Conservation (phyloP, 2,888 invertebrate genomes). For the Latheticus oryzae region DNA sequence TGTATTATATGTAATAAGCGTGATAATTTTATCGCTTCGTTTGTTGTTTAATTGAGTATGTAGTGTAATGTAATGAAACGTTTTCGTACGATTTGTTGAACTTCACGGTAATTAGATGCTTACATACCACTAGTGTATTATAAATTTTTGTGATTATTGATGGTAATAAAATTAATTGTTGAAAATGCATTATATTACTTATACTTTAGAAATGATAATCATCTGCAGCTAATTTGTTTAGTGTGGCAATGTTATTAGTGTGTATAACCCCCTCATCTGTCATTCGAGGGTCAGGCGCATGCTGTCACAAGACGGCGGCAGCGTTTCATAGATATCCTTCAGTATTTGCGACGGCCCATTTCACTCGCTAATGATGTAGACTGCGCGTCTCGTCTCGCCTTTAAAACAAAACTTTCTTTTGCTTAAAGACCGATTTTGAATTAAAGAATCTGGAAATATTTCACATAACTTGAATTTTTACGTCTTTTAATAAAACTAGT, state of each 20-base stretch:
- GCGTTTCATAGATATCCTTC: constrained; percentile 52
- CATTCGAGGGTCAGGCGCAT: constrained; percentile 31
- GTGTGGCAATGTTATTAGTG: constrained; percentile 21
- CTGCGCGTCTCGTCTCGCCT: constrained; percentile 57
- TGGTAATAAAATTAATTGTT: background rate
- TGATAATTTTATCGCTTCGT: constrained; percentile 25
- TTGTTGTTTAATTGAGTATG: constrained; percentile 33
- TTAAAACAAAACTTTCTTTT: constrained; percentile 42
- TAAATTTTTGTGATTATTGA: background rate
- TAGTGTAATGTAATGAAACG: constrained; percentile 24
- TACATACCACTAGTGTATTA: background rate
- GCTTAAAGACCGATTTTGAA: constrained; percentile 18
- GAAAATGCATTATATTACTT: background rate
- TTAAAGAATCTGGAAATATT: constrained; percentile 19
- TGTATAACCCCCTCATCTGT: constrained; percentile 31
- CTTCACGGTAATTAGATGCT: constrained; percentile 11
- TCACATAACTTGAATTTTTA: constrained; percentile 12
- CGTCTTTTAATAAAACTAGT: too few species aligned
- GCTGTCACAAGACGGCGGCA: constrained; percentile 45
- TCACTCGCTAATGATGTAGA: constrained; percentile 62
- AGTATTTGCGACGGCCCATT: constrained; percentile 57
- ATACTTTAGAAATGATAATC: constrained; percentile 10
- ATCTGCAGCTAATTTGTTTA: constrained; percentile 37
- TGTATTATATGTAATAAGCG: constrained; percentile 20
- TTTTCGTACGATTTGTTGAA: constrained; percentile 15